Percentiles rank a stretch among this genome's conserved stretches.
Conservation (phyloP, 2,113 vertebrate species). For the Apodemus speciosus region DNA sequence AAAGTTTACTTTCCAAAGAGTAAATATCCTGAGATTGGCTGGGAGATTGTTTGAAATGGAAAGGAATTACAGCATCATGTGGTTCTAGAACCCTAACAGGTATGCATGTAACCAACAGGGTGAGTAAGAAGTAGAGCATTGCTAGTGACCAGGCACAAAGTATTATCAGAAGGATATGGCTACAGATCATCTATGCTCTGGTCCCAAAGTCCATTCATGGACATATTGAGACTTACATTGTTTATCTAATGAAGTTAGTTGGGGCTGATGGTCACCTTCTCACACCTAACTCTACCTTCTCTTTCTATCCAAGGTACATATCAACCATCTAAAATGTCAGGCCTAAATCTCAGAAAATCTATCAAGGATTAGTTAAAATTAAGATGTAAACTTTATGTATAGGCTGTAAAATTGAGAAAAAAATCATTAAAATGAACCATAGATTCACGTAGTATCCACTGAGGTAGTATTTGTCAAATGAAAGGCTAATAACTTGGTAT, state of each 20-base stretch:
- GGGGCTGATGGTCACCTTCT: conserved; percentile 52
- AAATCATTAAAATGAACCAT: not conserved
- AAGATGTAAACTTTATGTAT: conserved; percentile 75
- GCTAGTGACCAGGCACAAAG: not conserved
- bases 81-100: conserved; percentile 30
- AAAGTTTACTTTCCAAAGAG: rapidly evolving
- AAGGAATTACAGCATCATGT: not conserved
- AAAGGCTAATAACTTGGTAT: not conserved
- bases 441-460: not conserved
- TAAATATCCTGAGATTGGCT: not conserved
- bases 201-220: conserved; percentile 58
- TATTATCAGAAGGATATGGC: conserved; percentile 53
- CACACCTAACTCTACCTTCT: not conserved
- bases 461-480: not conserved
- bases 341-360: conserved; percentile 72
- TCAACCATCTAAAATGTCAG: conserved; percentile 76
- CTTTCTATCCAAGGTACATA: conserved; percentile 56
- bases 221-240: conserved; percentile 73
- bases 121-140: not conserved
- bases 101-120: not conserved
- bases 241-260: conserved; percentile 72
- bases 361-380: conserved; percentile 77
- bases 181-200: conserved; percentile 72
- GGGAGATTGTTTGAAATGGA: not conserved
- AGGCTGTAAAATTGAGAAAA: conserved; percentile 59